Conservation (phyloP, 2,797 vertebrate species). For the Lepilemur ruficaudatus region DNA sequence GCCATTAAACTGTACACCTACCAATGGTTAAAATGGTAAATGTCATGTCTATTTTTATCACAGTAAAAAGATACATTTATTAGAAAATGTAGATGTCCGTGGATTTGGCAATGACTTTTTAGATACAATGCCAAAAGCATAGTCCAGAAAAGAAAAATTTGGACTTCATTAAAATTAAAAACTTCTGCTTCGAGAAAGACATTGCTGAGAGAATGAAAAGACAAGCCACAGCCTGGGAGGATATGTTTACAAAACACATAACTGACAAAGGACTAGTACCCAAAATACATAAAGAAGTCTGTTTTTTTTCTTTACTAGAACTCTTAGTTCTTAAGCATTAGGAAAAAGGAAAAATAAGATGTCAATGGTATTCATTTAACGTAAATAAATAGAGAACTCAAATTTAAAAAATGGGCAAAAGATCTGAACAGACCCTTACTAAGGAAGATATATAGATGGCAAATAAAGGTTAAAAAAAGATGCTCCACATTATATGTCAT, state of each 20-base stretch:
- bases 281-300: not conserved
- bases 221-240: not conserved
- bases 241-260: constrained; percentile 32
- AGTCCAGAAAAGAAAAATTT: not conserved
- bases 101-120: not conserved
- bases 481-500: not conserved
- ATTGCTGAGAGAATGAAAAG: not conserved
- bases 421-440: not conserved
- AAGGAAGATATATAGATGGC: not conserved
- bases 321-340: not conserved
- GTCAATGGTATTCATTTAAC: not conserved
- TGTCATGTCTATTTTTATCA: not conserved
- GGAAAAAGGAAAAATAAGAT: not conserved
- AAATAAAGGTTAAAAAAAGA: not conserved
- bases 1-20: not conserved
- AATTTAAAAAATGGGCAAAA: constrained; percentile 32
- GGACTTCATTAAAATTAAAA: constrained; percentile 19
- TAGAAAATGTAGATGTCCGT: not conserved
- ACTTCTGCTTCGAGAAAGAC: not conserved
- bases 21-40: not conserved
- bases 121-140: not conserved
- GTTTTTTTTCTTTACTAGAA: not conserved
- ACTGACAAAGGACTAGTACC: not conserved
- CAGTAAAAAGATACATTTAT: not conserved
- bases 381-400: not conserved